A percentile compares a stretch with the other conserved stretches of the same genome.
Conservation (phyloP, 2,797 vertebrate species). For the Peromyscus attwateri region DNA sequence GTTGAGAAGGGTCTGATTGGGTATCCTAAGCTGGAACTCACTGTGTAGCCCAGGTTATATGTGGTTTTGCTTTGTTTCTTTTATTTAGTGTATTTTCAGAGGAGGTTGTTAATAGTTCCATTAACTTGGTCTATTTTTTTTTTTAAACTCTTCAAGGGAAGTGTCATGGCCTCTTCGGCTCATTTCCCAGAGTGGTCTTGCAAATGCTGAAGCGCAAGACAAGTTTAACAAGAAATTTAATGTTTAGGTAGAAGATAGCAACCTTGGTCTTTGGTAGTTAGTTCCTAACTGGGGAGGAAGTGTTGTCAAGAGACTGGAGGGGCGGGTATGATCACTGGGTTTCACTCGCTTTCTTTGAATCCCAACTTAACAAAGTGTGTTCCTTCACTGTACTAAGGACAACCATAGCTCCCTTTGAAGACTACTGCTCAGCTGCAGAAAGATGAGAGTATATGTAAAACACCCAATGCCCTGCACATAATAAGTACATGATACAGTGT, state of each 20-base stretch:
- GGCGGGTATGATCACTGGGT: background rate
- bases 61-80: conserved; percentile 39
- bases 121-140: conserved; percentile 8
- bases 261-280: background rate
- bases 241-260: background rate
- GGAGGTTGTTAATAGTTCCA: background rate
- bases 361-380: background rate
- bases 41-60: background rate
- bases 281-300: background rate
- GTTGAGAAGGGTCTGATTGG: background rate
- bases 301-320: background rate
- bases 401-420: background rate
- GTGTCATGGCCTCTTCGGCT: background rate
- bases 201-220: background rate
- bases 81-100: conserved; percentile 13
- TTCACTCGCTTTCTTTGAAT: conserved; percentile 22
- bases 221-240: background rate
- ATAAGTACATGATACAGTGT: background rate
- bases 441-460: background rate
- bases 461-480: background rate
- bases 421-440: background rate
- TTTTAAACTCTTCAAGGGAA: conserved; percentile 6
- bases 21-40: background rate
- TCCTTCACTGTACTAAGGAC: conserved; percentile 4
- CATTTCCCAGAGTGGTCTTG: background rate